Evolutionary conservation across 2,797 vertebrate species (phyloP).

Genomic region (Hemibagrus guttatus): DNA sequence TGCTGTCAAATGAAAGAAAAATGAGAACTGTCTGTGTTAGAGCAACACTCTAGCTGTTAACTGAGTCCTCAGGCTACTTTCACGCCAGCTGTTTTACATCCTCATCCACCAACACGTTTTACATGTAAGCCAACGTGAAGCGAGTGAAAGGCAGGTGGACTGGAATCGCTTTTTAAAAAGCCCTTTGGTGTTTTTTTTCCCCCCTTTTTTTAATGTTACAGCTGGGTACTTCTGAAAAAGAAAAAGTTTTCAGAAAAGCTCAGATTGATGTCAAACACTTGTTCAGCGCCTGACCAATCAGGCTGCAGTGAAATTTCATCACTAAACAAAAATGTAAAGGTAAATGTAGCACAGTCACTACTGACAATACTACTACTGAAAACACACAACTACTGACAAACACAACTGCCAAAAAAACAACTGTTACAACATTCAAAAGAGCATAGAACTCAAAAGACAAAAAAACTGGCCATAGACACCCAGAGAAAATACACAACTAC

Average conservation of each 20-base stretch:
- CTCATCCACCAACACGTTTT: not conserved
- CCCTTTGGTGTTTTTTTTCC: too few relatives aligned
- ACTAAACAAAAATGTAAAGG: not conserved
- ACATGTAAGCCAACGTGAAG: not conserved
- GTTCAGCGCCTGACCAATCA: not conserved
- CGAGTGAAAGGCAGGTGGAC: not conserved
- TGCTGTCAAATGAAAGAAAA: not conserved
- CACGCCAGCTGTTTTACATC: not conserved
- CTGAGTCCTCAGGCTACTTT: not conserved
- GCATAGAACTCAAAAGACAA: not conserved
- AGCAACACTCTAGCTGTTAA: not conserved
- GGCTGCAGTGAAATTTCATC: not conserved
- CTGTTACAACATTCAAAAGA: not conserved
- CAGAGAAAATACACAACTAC: not conserved
- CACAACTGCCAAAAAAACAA: not conserved
- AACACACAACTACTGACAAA: not conserved
- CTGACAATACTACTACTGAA: not conserved
- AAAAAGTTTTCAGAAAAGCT: not conserved
- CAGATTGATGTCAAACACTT: not conserved
- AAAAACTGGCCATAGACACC: not conserved
- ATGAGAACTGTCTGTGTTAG: not conserved
- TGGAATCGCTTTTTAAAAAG: not conserved
- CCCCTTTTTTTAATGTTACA: not conserved
- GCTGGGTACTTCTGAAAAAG: not conserved
- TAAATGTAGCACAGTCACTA: not conserved